Evolutionary conservation across 2,888 invertebrate species (phyloP).

Genomic region (Melanostoma mellinum): DNA sequence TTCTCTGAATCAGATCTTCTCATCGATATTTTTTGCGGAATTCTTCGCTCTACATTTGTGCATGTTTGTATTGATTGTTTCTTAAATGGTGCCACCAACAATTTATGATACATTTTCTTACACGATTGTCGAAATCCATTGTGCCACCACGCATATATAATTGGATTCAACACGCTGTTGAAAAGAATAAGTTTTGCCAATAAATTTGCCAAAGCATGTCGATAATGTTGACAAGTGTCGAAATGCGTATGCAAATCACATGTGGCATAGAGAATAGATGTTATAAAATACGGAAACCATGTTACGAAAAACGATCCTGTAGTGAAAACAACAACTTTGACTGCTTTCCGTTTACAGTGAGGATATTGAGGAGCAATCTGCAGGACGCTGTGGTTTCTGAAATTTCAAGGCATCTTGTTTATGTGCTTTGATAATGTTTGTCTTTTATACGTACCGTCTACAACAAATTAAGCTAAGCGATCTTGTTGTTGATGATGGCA

Average conservation of each 20-base stretch:
- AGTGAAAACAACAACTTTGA: slow-evolving; percentile 85
- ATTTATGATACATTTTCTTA: slow-evolving; percentile 65
- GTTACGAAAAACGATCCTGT: slow-evolving; percentile 85
- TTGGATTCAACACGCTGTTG: slow-evolving; percentile 85
- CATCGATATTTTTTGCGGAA: not conserved
- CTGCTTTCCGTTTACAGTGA: slow-evolving; percentile 85
- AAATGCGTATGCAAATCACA: slow-evolving; percentile 83
- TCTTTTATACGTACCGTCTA: slow-evolving; percentile 52
- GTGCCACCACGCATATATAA: slow-evolving; percentile 89
- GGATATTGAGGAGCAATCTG: slow-evolving; percentile 75
- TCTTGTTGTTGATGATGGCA: slow-evolving; percentile 15
- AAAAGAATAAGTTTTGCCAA: slow-evolving; percentile 84
- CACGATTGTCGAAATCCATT: slow-evolving; percentile 84
- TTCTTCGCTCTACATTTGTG: not conserved
- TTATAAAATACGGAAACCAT: slow-evolving; percentile 85
- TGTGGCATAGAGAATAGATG: slow-evolving; percentile 83
- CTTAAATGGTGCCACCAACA: slow-evolving; percentile 25
- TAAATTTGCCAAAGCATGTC: slow-evolving; percentile 84
- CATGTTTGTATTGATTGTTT: too few species aligned
- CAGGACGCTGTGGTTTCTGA: slow-evolving; percentile 43
- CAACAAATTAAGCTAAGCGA: slow-evolving; percentile 64
- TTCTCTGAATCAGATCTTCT: not conserved
- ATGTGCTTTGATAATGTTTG: not conserved
- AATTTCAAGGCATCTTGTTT: slow-evolving; percentile 7
- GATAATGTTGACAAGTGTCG: slow-evolving; percentile 82